Base-by-base conservation (phyloP, 1,140 invertebrate genomes). In the Bilobella aurantiaca region DNA sequence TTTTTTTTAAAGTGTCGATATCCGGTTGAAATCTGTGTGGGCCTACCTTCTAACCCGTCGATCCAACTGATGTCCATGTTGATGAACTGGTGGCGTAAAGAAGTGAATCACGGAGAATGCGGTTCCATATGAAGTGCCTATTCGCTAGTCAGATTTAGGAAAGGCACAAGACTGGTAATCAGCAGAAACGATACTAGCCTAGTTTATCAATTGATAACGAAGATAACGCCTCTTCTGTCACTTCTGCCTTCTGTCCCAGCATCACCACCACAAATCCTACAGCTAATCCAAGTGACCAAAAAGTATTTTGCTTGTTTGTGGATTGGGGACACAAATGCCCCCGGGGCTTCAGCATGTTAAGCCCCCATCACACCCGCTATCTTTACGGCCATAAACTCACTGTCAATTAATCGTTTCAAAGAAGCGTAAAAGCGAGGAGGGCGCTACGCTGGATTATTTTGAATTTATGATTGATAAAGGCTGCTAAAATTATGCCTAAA, bases 51-150 rank as follows among this genome's bases (percentile, higher is more conserved):
- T 23, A 53, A 53, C 3, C 49, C 49, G 8, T 53, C 49, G 49
- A 53, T 53, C 49, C 49, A 53, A 53, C 49, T 53, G 49, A 53
- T 53, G 49, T 53, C 49, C 49, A 53, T 53, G 49, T 16, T 23
- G 21, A 53, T 53, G 12, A 5, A 23, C 14, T 12, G 18, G 34
- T 42, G 34, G 34, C n/a, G 34, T 42, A 42, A 12, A 23, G 23
- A 23, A 14, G 49, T 23, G 49, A 23, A 8, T 23, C 21, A 42
- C 37, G 8, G 37, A n/a, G n/a, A 42, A 8, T 8, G 8, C 8
- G 37, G n/a, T 42, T n/a, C 37, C 37, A 42, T 42, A 42, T 12
- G 37, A 12, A 42, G 23, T 42, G 49, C 12, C 23, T 53, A 12
- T 5, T 12, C 49, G 8, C 49, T 23, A 8, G 25, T 23, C 14